Evolutionary conservation across 1,140 invertebrate genomes (phyloP).

Genomic region (Sitophilus oryzae): DNA sequence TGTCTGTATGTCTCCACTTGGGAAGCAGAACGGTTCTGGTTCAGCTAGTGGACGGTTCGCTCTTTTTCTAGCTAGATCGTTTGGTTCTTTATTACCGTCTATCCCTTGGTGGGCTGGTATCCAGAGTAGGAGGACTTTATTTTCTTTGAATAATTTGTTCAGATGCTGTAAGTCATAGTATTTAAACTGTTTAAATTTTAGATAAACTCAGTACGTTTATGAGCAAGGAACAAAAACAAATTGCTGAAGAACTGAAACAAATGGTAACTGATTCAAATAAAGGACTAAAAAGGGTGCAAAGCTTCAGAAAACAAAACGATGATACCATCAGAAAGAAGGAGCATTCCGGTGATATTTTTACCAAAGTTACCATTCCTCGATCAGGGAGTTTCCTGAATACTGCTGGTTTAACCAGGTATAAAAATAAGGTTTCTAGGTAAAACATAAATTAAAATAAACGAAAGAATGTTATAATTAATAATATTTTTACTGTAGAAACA

Average conservation of each 20-base stretch:
- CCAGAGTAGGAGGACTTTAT: too few relatives aligned
- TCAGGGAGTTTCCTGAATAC: constrained; percentile 77
- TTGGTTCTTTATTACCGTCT: too few relatives aligned
- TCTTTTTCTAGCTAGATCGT: too few relatives aligned
- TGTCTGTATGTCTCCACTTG: too few relatives aligned
- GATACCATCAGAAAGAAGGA: constrained; percentile 43
- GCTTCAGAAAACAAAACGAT: constrained; percentile 39
- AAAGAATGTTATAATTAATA: constrained; percentile 5
- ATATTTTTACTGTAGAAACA: constrained; percentile 47
- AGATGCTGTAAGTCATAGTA: too few relatives aligned
- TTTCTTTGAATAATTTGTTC: too few relatives aligned
- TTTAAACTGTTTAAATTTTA: constrained; percentile 13
- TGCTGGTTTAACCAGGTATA: constrained; percentile 62
- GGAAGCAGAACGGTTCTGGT: too few relatives aligned
- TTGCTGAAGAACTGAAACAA: constrained; percentile 42
- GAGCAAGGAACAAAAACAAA: constrained; percentile 43
- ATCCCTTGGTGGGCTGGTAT: too few relatives aligned
- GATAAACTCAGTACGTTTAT: constrained; percentile 47
- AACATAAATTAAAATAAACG: background rate
- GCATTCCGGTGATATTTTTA: constrained; percentile 67
- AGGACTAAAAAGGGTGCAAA: constrained; percentile 49
- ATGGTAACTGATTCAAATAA: constrained; percentile 36
- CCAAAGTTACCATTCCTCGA: constrained; percentile 75
- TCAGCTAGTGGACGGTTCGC: too few relatives aligned
- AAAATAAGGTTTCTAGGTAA: constrained; percentile 57